These are phyloP conservation scores for Mellivora capensis DNA, from an alignment of 2,113 vertebrate species.

Conservation along the genomic window DNA sequence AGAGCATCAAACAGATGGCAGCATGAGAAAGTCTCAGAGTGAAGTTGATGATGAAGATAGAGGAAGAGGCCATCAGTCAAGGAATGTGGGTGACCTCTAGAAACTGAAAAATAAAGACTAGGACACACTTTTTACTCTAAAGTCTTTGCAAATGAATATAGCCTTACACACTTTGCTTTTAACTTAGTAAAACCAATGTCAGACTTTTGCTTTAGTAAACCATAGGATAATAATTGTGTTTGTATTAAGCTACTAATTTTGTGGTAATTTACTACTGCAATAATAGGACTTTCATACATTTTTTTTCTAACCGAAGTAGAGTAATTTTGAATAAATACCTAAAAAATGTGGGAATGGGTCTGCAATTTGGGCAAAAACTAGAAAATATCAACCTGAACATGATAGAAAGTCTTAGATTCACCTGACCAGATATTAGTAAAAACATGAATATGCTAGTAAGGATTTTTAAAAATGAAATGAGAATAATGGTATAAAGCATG, in stretches of 20 bases:
- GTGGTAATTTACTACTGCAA: neutral
- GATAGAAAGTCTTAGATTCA: neutral
- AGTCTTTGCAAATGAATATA: neutral
- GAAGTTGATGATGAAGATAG: neutral
- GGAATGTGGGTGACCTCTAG: neutral
- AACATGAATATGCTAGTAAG: neutral
- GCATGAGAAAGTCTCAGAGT: neutral
- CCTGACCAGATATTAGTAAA: neutral
- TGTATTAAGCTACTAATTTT: neutral
- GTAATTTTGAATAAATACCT: neutral
- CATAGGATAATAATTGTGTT: accelerated
- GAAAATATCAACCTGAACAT: neutral
- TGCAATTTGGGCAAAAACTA: neutral
- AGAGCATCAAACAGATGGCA: neutral
- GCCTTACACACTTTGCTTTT: neutral
- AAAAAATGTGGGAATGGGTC: neutral
- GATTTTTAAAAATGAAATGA: neutral
- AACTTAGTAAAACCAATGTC: neutral
- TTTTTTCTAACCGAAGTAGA: neutral
- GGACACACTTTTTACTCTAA: accelerated
- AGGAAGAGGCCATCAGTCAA: neutral
- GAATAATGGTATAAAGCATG: neutral
- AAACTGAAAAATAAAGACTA: neutral
- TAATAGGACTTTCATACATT: neutral
- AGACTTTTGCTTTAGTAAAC: neutral